Percentiles rank a stretch among this genome's conserved stretches.
Conservation (phyloP, 2,797 vertebrate genomes). For the Bovichtus variegatus region DNA sequence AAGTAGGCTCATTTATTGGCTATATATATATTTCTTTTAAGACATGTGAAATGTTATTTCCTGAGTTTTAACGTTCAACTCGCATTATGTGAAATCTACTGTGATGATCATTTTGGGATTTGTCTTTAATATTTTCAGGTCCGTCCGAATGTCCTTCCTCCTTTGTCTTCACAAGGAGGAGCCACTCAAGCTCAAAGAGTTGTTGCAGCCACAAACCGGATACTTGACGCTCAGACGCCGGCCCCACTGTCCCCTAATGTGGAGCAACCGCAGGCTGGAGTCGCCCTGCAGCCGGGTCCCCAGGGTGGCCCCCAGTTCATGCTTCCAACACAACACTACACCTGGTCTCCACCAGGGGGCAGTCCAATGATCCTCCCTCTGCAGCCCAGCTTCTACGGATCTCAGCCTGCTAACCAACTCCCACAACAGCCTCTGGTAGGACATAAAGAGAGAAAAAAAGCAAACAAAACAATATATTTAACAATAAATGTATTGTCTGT, state of each 20-base stretch:
- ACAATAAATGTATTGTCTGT: accelerated
- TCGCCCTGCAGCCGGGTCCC: slow-evolving; percentile 36
- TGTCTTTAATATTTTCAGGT: slow-evolving; percentile 44
- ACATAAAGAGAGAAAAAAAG: neutral
- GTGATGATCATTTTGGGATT: neutral
- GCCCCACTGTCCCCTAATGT: slow-evolving; percentile 39
- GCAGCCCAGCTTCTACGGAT: slow-evolving; percentile 32
- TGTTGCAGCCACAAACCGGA: slow-evolving; percentile 34
- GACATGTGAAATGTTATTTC: neutral
- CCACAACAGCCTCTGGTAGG: slow-evolving; percentile 68
- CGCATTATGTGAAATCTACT: neutral
- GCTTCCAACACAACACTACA: slow-evolving; percentile 43
- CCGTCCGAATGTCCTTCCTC: slow-evolving; percentile 17
- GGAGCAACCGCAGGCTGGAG: slow-evolving; percentile 43
- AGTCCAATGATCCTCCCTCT: slow-evolving; percentile 45
- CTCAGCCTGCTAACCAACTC: slow-evolving; percentile 48
- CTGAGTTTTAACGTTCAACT: neutral
- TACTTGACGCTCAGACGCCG: slow-evolving; percentile 19
- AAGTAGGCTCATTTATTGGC: slow-evolving; percentile 40
- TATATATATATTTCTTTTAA: neutral
- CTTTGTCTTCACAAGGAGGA: slow-evolving; percentile 34
- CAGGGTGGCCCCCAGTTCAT: slow-evolving; percentile 32
- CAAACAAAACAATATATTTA: neutral
- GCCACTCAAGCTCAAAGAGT: slow-evolving; percentile 13
- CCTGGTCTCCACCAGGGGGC: slow-evolving; percentile 63